These are phyloP conservation scores for Syngnathus rostellatus DNA, from an alignment of 2,797 vertebrate species.

Conservation along the genomic window DNA sequence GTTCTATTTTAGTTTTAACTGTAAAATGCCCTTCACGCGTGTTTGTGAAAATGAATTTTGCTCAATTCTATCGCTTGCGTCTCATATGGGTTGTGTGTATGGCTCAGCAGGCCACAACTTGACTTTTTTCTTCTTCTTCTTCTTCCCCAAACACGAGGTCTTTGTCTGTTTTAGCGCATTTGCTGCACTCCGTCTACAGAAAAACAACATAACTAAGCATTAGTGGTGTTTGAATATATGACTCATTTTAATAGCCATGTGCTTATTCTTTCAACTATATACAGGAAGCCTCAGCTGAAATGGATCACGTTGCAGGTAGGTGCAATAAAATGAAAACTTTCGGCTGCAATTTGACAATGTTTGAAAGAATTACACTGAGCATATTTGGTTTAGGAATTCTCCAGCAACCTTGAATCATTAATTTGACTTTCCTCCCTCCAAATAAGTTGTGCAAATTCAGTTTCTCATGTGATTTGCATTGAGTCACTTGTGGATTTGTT, in stretches of 20 bases:
- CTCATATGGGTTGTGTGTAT: neutral
- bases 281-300: conserved; percentile 41
- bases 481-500: neutral
- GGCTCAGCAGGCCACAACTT: neutral
- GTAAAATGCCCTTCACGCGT: neutral
- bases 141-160: conserved; percentile 1
- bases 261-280: conserved; percentile 23
- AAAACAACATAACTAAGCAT: neutral
- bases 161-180: neutral
- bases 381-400: neutral
- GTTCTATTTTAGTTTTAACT: neutral
- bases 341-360: neutral
- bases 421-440: neutral
- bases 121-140: neutral
- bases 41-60: neutral
- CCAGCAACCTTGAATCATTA: neutral
- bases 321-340: neutral
- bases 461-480: too few species aligned
- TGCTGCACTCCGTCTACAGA: neutral
- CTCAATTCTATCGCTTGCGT: neutral
- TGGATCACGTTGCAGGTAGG: conserved; percentile 62
- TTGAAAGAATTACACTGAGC: neutral
- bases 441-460: neutral
- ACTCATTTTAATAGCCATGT: neutral
- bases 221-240: neutral